These are phyloP conservation scores for Gymnocephalus cernua DNA, from an alignment of 2,113 vertebrate genomes.

Conservation along the genomic window DNA sequence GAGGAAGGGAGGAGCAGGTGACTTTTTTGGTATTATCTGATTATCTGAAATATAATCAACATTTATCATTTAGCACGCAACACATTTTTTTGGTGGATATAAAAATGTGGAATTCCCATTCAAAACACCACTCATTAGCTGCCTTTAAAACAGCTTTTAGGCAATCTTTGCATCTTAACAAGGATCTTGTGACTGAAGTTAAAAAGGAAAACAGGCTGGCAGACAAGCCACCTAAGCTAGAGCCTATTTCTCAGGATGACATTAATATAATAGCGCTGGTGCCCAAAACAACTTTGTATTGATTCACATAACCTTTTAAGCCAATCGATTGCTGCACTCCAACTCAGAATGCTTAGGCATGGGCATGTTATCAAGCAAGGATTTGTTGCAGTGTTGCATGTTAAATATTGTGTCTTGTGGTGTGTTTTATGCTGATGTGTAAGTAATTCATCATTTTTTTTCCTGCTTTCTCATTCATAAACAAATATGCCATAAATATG, in stretches of 20 bases:
- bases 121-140: constrained; percentile 13
- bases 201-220: constrained; percentile 75
- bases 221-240: constrained; percentile 80
- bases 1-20: not conserved
- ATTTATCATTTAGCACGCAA: not conserved
- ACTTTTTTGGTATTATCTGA: not conserved
- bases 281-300: constrained; percentile 85
- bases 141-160: constrained; percentile 45
- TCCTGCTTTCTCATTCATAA: constrained; percentile 5
- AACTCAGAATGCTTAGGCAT: constrained; percentile 72
- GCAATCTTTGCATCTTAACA: constrained; percentile 50
- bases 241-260: constrained; percentile 84
- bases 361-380: constrained; percentile 69
- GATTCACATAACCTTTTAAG: constrained; percentile 84
- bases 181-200: constrained; percentile 66
- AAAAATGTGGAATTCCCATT: not conserved
- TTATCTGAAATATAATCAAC: not conserved
- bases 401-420: constrained; percentile 56
- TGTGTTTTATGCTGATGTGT: constrained; percentile 32
- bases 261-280: constrained; percentile 84
- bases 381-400: constrained; percentile 70
- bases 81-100: not conserved
- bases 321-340: constrained; percentile 81
- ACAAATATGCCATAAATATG: not conserved
- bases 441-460: constrained; percentile 27